phyloP scores from a whole-genome alignment of 2,888 invertebrate species.

The Noctuana brunneofusca region DNA sequence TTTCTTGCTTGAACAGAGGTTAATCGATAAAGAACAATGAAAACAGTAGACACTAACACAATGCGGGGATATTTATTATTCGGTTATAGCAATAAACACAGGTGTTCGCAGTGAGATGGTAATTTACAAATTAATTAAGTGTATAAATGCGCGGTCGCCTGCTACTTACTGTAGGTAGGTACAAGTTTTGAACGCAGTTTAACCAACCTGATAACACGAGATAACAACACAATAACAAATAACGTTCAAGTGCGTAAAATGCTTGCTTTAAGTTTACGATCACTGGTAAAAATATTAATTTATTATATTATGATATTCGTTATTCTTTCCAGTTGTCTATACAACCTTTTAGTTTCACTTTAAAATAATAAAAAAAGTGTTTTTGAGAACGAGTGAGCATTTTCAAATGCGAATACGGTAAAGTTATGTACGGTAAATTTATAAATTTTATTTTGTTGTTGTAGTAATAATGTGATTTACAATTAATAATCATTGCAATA shows the following conservation, averaged over 20 bases:
- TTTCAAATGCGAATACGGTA: too few species aligned
- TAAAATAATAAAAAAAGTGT: too few species aligned
- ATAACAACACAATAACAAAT: constrained; percentile 26
- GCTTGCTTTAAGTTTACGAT: constrained; percentile 24
- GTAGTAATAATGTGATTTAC: too few species aligned
- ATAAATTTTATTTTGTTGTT: too few species aligned
- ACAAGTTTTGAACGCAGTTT: neutral
- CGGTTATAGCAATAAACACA: neutral
- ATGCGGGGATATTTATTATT: neutral
- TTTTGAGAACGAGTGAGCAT: too few species aligned
- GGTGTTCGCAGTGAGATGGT: neutral
- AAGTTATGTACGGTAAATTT: too few species aligned
- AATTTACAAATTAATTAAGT: constrained; percentile 29
- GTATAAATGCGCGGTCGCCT: constrained; percentile 13
- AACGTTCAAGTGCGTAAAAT: constrained; percentile 24
- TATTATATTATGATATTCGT: neutral
- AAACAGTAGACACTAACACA: constrained; percentile 1
- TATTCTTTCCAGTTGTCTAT: neutral
- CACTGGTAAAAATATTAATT: constrained; percentile 1
- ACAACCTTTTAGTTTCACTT: neutral
- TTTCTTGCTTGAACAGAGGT: neutral
- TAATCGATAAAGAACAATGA: neutral
- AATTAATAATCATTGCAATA: too few species aligned
- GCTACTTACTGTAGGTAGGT: too few species aligned
- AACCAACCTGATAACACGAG: constrained; percentile 24